Percentiles rank a stretch among this genome's conserved stretches.
phyloP scores from a whole-genome alignment of 2,797 vertebrate genomes.

The Artibeus jamaicensis region DNA sequence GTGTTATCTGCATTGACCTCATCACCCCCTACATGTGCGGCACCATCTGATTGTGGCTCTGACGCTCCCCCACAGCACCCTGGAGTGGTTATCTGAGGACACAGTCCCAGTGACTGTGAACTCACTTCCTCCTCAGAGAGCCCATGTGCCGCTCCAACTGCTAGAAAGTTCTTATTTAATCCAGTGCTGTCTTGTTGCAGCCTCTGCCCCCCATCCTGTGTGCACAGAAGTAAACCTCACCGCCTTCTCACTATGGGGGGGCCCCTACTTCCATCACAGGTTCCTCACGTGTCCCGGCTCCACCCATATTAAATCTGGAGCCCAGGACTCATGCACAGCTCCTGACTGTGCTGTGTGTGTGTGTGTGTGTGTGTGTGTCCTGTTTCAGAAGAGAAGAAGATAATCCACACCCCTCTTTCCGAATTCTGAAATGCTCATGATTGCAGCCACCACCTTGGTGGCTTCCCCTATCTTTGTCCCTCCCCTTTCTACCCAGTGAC shows the following conservation, averaged over 20 bases:
- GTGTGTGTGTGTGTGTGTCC: background rate
- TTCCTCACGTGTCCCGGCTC: background rate
- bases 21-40: rapidly evolving
- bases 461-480: background rate
- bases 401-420: background rate
- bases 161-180: background rate
- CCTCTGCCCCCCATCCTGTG: background rate
- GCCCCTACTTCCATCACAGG: no score
- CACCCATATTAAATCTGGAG: background rate
- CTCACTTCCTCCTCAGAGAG: background rate
- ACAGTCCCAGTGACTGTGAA: background rate
- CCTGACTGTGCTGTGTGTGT: rapidly evolving
- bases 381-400: background rate
- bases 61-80: background rate
- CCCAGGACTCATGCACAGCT: background rate
- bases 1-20: background rate
- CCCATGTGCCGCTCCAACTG: background rate
- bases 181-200: background rate
- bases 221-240: background rate
- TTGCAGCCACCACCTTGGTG: rapidly evolving
- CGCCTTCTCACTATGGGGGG: rapidly evolving
- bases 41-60: background rate
- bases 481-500: background rate
- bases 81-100: background rate
- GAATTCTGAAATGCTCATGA: background rate